Evolutionary conservation across 2,888 invertebrate species (phyloP).

Genomic region (Sisyra terminalis): DNA sequence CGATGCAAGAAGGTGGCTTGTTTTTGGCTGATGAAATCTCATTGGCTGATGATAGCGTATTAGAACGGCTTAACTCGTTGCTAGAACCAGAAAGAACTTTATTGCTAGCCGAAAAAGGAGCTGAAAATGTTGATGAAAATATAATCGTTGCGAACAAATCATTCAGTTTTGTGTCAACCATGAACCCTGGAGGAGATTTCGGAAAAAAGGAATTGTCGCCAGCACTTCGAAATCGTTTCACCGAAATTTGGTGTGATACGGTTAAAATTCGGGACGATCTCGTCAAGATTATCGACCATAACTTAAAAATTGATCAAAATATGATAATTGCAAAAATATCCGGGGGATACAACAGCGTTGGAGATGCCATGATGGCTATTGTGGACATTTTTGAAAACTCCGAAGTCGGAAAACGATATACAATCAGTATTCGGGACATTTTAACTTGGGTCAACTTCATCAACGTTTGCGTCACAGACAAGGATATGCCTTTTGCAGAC

Average conservation of each 20-base stretch:
- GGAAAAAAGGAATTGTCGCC: slow-evolving; percentile 99
- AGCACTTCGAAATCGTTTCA: slow-evolving; percentile 90
- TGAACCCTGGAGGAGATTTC: slow-evolving; percentile 99
- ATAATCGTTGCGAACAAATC: slow-evolving; percentile 47
- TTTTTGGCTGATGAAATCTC: slow-evolving; percentile 98
- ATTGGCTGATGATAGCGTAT: slow-evolving; percentile 91
- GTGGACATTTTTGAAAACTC: slow-evolving; percentile 56
- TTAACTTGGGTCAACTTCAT: slow-evolving; percentile 87
- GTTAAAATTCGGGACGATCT: slow-evolving; percentile 59
- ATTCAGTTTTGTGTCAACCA: slow-evolving; percentile 91
- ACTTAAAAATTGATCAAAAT: slow-evolving; percentile 28
- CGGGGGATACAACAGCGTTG: slow-evolving; percentile 33
- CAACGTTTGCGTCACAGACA: slow-evolving; percentile 35
- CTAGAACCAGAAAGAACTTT: slow-evolving; percentile 87
- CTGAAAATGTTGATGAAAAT: slow-evolving; percentile 24
- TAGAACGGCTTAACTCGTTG: slow-evolving; percentile 92
- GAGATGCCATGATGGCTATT: slow-evolving; percentile 61
- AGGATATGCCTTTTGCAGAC: slow-evolving; percentile 30
- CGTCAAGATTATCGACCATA: slow-evolving; percentile 63
- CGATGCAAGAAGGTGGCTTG: slow-evolving; percentile 76
- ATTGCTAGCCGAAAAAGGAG: slow-evolving; percentile 80
- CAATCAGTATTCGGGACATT: slow-evolving; percentile 81
- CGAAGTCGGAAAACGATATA: slow-evolving; percentile 53
- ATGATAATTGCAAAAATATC: slow-evolving; percentile 27
- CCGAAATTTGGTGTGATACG: slow-evolving; percentile 95